Base-by-base conservation (phyloP, 2,113 vertebrate species). In the Pseudolaguvia tuberculata region DNA sequence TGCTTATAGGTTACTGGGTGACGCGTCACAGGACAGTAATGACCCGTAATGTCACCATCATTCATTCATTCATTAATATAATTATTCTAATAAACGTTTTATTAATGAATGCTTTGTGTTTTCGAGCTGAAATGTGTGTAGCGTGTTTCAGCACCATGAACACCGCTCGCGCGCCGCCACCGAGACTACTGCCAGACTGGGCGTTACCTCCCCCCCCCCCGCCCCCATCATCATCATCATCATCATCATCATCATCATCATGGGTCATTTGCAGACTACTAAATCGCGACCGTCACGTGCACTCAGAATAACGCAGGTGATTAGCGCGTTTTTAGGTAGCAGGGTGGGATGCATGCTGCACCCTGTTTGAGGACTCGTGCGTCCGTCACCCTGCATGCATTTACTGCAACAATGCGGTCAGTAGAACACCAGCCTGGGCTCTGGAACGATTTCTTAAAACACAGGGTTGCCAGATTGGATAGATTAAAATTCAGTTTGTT, bases 401-500 rank as follows among this genome's bases (percentile, higher is more conserved):
- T 51, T 21, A 50, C 71, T 73, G 58, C 58, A 73, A 52, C 50
- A 61, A 63, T 50, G 47, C 45, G 29, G 71, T 73, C 23, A 72
- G 47, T 20, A 29, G 70, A 25, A 29, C 23, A 50, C 8, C n/a
- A 62, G 58, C 31, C 6, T 21, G 35, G 23, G 61, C n/a, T 31
- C 13, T 45, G 20, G 11, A 42, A 45, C 20, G 35, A 45, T 23
- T 45, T 27, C 59, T 42, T 47, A 25, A 65, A 65, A 65, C 62
- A 23, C 21, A 47, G 42, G 62, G 62, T 65, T 65, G 62, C 62
- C 62, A 65, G 14, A 21, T 65, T 65, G n/a, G 42, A 25, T 25
- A 47, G 4, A 1, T 66, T 66, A 25, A 42, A 45, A 21, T 21
- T 15, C 1, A 13, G 13, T 6, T 7, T 42, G 39, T 42, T 42